phyloP scores from a whole-genome alignment of 2,797 vertebrate species.

The Sebastes nivosus region DNA sequence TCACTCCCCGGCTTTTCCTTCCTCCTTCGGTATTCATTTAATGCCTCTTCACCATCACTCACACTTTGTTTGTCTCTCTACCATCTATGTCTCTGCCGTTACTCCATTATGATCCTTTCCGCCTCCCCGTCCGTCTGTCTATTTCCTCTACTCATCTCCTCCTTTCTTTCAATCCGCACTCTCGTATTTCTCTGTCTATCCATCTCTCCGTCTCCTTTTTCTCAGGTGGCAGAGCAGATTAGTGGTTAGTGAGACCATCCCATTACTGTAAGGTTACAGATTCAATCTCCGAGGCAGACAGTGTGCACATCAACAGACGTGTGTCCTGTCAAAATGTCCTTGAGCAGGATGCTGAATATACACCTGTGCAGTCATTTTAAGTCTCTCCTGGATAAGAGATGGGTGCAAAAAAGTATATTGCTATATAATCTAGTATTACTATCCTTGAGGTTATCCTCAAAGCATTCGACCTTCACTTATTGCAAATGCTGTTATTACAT shows the following conservation, averaged over 20 bases:
- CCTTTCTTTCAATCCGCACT: slow-evolving; percentile 32
- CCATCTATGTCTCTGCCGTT: slow-evolving; percentile 31
- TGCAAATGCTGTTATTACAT: slow-evolving; percentile 3
- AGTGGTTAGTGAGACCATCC: slow-evolving; percentile 73
- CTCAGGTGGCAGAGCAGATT: slow-evolving; percentile 72
- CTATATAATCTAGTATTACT: slow-evolving; percentile 1
- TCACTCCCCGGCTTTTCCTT: slow-evolving; percentile 27
- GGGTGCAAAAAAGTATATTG: slow-evolving; percentile 20
- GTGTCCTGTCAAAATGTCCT: slow-evolving; percentile 68
- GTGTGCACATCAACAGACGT: slow-evolving; percentile 51
- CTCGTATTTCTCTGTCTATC: slow-evolving; percentile 55
- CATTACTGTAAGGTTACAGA: slow-evolving; percentile 75
- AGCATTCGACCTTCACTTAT: slow-evolving; percentile 17
- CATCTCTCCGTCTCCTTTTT: slow-evolving; percentile 38
- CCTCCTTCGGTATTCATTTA: slow-evolving; percentile 47
- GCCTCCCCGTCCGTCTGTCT: slow-evolving; percentile 30
- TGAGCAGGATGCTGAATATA: slow-evolving; percentile 60
- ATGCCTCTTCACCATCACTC: slow-evolving; percentile 56
- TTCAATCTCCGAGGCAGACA: slow-evolving; percentile 66
- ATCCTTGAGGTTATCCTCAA: slow-evolving; percentile 1
- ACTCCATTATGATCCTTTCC: slow-evolving; percentile 52
- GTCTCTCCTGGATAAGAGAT: slow-evolving; percentile 36
- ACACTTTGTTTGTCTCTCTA: slow-evolving; percentile 61
- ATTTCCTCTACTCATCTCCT: slow-evolving; percentile 46
- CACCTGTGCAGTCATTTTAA: slow-evolving; percentile 39